Evolutionary conservation across 2,797 vertebrate species (phyloP), one percentile per base, ranked within the genome.

Genomic region (Acanthurus leucopareius): DNA sequence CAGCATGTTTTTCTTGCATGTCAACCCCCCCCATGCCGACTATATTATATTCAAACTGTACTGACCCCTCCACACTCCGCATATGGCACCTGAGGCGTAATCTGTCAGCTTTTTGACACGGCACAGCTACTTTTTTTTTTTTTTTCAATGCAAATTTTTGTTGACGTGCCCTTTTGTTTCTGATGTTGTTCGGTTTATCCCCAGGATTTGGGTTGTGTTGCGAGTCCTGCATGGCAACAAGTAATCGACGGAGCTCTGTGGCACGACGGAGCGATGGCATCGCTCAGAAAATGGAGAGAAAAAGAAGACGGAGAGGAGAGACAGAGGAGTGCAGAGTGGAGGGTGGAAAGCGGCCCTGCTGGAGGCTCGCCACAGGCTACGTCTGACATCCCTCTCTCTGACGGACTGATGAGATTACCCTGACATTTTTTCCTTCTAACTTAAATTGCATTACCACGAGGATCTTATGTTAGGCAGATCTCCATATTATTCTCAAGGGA

Each of bases 361-460:
- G 91, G 90, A 95, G 94, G 94, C 86, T 93, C 84, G 95, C 95
- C 93, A 94, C 93, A 91, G 94, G 95, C 94, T 93, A 94, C 90
- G 94, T 96, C 89, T 95, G 94, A 96, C 92, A 93, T 95, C 83
- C 79, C 92, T 93, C 94, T 89, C 95, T 95, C 93, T 88, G 91
- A 96, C 89, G 90, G 92, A 94, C 94, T 96, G 94, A 96, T 96
- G 95, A 97, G 95, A 93, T 94, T 94, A 96, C 85, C 87, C 84
- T 93, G 94, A 95, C 91, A 93, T 94, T 93, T 92, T 89, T 92
- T 81, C 83, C 87, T 89, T 89, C 90, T n/a, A 90, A 91, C 91
- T 94, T 92, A 94, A 94, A 94, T 93, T 93, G 92, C 92, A 93
- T 95, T 94, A 94, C 91, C 88, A 89, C 90, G 35, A 93, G 86